Percentiles rank a stretch among this genome's conserved stretches.
Conservation (phyloP, 2,888 invertebrate genomes). For the Drosophila multiciliata region DNA sequence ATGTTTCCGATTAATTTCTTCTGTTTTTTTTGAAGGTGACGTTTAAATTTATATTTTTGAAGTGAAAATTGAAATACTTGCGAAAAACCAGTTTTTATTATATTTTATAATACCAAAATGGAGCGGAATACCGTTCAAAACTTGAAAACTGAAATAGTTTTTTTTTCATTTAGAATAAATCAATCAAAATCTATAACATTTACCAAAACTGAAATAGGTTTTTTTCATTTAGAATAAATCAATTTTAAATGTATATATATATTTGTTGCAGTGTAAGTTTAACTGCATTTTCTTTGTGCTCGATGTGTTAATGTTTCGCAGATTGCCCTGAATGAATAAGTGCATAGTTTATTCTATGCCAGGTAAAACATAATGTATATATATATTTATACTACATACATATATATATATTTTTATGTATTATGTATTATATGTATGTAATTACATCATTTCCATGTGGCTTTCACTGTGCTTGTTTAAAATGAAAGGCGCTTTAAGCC, state of each 20-base stretch:
- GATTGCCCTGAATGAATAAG: slow-evolving; percentile 24
- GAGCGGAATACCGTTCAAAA: background rate
- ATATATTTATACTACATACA: background rate
- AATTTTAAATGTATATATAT: background rate
- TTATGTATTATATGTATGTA: background rate
- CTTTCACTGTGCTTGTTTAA: slow-evolving; percentile 11
- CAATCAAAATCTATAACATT: too few relatives aligned
- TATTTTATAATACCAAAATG: background rate
- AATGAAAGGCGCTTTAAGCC: slow-evolving; percentile 40
- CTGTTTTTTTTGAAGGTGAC: background rate
- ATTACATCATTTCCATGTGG: background rate
- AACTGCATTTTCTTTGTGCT: slow-evolving; percentile 5
- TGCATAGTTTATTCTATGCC: slow-evolving; percentile 18
- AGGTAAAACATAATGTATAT: slow-evolving; percentile 21
- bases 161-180: background rate
- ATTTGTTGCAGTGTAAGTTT: slow-evolving; percentile 27
- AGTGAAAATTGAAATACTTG: background rate
- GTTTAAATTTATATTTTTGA: background rate
- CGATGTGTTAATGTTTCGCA: slow-evolving; percentile 30
- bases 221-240: background rate
- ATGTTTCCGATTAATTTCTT: background rate
- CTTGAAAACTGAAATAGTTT: background rate
- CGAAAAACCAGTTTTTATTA: background rate
- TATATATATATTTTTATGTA: background rate
- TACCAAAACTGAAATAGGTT: background rate